phyloP scores from a whole-genome alignment of 2,113 vertebrate species.

The Engraulis encrasicolus region DNA sequence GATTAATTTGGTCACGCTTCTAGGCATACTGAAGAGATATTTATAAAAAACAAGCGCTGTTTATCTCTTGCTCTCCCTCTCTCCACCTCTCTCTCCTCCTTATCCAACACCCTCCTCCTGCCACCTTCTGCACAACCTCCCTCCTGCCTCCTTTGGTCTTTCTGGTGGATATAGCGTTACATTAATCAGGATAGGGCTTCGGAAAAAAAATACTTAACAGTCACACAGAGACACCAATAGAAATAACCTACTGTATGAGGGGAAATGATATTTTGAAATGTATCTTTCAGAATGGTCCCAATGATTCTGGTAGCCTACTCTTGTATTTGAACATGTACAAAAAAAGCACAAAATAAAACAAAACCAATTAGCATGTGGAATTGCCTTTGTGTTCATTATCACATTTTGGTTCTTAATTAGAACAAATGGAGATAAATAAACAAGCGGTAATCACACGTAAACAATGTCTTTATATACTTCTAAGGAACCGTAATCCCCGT shows the following conservation, averaged over 20 bases:
- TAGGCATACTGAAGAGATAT: slow-evolving; percentile 7
- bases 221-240: too few species aligned
- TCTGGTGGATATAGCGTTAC: too few species aligned
- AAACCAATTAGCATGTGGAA: neutral
- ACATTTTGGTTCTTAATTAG: neutral
- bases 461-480: slow-evolving; percentile 1
- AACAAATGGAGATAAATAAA: neutral
- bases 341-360: neutral
- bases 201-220: too few species aligned
- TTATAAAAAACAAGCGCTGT: slow-evolving; percentile 10
- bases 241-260: too few species aligned
- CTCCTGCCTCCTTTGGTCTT: too few species aligned
- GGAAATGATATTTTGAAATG: too few species aligned
- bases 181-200: too few species aligned
- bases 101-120: neutral
- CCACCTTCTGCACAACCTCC: neutral
- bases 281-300: too few species aligned
- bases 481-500: neutral
- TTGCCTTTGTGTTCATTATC: too few species aligned
- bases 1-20: slow-evolving; percentile 12
- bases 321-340: too few species aligned
- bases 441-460: neutral
- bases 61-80: slow-evolving; percentile 5
- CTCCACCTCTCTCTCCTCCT: slow-evolving; percentile 29
- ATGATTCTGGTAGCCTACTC: too few species aligned